Percentiles rank a stretch among this genome's conserved stretches.
These are phyloP conservation scores for Otolemur garnettii DNA, from an alignment of 2,113 vertebrate species.

Conservation along the genomic window DNA sequence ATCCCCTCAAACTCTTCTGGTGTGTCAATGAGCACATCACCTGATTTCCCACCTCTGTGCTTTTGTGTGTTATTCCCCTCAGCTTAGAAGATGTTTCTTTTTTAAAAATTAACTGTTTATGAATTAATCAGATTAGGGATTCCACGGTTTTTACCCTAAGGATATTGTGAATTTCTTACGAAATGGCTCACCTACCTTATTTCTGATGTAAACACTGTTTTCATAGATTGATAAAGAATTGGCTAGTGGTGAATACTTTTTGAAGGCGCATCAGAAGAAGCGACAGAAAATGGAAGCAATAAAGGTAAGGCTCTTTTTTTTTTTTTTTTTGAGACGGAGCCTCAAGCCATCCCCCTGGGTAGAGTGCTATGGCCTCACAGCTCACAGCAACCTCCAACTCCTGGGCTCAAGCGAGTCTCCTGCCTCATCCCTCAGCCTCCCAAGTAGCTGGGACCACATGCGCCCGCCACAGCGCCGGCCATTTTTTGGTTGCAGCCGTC, in stretches of 20 bases:
- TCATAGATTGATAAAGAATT: slow-evolving; percentile 95
- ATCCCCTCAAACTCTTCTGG: background rate
- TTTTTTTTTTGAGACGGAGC: no score
- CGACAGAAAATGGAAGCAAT: slow-evolving; percentile 94
- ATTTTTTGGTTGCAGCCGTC: no score
- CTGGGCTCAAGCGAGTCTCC: no score
- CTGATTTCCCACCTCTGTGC: background rate
- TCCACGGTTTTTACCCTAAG: background rate
- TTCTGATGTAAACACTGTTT: slow-evolving; percentile 63
- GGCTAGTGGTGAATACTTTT: slow-evolving; percentile 97
- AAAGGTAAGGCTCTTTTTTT: slow-evolving; percentile 91
- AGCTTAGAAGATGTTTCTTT: background rate
- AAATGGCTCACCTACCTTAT: slow-evolving; percentile 1
- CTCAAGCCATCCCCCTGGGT: no score
- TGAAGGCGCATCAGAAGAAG: slow-evolving; percentile 94
- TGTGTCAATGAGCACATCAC: background rate
- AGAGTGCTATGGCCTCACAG: no score
- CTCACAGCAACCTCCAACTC: no score
- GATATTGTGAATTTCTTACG: background rate
- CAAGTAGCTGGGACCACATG: no score
- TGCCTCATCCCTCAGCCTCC: no score
- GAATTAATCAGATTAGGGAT: background rate
- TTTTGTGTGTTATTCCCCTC: background rate
- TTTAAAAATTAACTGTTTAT: background rate
- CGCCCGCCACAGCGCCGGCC: no score